A percentile compares a stretch with the other conserved stretches of the same genome.
These are phyloP conservation scores for Zelleria hepariella DNA, from an alignment of 2,888 invertebrate genomes.

Conservation along the genomic window DNA sequence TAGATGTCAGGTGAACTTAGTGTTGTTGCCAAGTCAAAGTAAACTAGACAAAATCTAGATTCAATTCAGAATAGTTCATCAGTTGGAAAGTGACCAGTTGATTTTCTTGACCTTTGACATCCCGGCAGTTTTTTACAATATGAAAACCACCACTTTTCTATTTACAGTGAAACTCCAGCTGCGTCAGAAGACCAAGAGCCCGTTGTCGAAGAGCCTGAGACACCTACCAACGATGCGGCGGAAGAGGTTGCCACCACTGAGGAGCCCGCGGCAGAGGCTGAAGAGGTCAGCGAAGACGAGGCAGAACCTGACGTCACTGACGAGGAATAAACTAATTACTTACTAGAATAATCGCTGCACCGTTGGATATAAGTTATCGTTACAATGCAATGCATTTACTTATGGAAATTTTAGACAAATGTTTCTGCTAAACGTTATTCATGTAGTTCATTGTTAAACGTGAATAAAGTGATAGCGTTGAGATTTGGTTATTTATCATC, in stretches of 20 bases:
- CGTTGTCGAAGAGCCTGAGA: slow-evolving; percentile 62
- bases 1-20: too few species aligned
- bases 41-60: too few species aligned
- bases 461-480: slow-evolving; percentile 44
- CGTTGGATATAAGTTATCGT: background rate
- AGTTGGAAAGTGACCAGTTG: too few species aligned
- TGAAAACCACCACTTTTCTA: too few species aligned
- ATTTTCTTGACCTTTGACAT: too few species aligned
- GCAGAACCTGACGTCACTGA: slow-evolving; percentile 68
- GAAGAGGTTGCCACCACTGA: slow-evolving; percentile 35
- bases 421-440: slow-evolving; percentile 40
- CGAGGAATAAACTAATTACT: slow-evolving; percentile 43
- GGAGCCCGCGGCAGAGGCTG: slow-evolving; percentile 39
- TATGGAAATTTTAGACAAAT: background rate
- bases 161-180: slow-evolving; percentile 41
- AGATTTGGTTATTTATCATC: background rate
- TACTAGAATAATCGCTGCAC: background rate
- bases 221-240: slow-evolving; percentile 43
- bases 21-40: too few species aligned
- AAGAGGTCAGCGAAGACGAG: slow-evolving; percentile 60
- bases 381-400: slow-evolving; percentile 2
- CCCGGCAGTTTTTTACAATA: too few species aligned
- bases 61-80: too few species aligned
- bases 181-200: slow-evolving; percentile 43
- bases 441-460: slow-evolving; percentile 27